These are phyloP conservation scores for Bombus consobrinus DNA, from an alignment of 1,140 invertebrate genomes.

Conservation along the genomic window DNA sequence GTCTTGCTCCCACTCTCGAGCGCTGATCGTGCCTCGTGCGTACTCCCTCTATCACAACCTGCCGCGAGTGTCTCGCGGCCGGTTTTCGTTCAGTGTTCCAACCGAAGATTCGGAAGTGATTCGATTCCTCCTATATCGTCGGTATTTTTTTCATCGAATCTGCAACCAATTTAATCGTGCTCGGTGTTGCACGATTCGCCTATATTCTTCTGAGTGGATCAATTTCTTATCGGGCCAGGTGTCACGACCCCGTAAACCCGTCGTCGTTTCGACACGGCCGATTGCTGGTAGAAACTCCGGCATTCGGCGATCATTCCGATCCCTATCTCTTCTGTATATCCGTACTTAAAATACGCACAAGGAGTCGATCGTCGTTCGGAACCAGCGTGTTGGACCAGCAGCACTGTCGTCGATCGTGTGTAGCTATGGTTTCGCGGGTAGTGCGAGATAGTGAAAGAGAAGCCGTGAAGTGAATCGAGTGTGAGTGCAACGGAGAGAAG, in stretches of 20 bases:
- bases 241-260: constrained; percentile 3
- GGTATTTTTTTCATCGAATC: neutral
- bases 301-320: neutral
- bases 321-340: constrained; percentile 25
- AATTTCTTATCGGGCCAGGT: constrained; percentile 41
- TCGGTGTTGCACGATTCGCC: neutral
- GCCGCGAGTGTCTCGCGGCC: constrained; percentile 44
- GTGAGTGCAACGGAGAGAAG: constrained; percentile 23
- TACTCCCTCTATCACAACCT: constrained; percentile 47
- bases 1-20: constrained; percentile 41
- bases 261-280: neutral
- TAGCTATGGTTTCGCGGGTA: constrained; percentile 61
- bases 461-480: constrained; percentile 54
- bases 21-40: constrained; percentile 43
- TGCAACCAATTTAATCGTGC: neutral
- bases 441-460: constrained; percentile 45
- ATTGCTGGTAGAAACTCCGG: neutral
- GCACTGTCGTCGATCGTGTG: constrained; percentile 44
- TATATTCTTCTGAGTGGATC: constrained; percentile 16
- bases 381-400: constrained; percentile 41
- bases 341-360: constrained; percentile 1
- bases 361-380: neutral
- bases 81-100: constrained; percentile 39
- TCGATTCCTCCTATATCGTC: neutral
- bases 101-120: constrained; percentile 33